Evolutionary conservation across 2,113 vertebrate genomes (phyloP), one percentile per base, ranked within the genome.

Genomic region (Galbula dea): DNA sequence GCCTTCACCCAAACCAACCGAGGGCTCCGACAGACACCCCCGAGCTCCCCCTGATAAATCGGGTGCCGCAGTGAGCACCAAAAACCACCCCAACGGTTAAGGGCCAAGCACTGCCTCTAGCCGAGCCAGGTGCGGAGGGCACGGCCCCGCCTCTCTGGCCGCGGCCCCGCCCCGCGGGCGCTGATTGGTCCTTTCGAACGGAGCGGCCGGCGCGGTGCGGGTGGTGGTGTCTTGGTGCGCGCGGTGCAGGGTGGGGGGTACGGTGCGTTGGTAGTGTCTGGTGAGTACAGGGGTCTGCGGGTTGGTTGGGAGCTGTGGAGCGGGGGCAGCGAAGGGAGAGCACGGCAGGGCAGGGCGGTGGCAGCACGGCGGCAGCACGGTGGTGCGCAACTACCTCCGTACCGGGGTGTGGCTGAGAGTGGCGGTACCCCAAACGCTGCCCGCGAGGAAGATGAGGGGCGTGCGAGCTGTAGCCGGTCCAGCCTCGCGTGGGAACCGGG

Each of bases 101-200:
- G n/a, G n/a, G n/a, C n/a, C n/a, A n/a, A n/a, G n/a, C n/a, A n/a
- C n/a, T n/a, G n/a, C n/a, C n/a, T n/a, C n/a, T n/a, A n/a, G 2
- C 16, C 29, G n/a, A 17, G 11, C 66, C 74, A 81, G 74, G 88
- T 72, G 79, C 27, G 32, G 51, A 16, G 19, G 55, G 15, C 19
- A 0, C 34, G 5, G 34, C 19, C 17, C 85, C n/a, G 15, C 12
- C 9, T 2, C 10, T 15, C 16, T 11, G 82, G 37, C 94, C 51
- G 39, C 54, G 4, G 83, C 68, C 83, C 93, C 85, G 83, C 11
- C 95, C 34, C 27, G 58, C 27, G 15, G 13, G 51, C 49, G 52
- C 84, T 76, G 81, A 97, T 98, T 98, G 97, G 97, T 36, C 73
- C 80, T 97, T 98, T 98, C 97, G 96, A 98, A 98, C 96, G 39